Percentiles rank a stretch among this genome's conserved stretches.
Conservation (phyloP, 2,888 invertebrate species). For the Drosophila atroscutellata region DNA sequence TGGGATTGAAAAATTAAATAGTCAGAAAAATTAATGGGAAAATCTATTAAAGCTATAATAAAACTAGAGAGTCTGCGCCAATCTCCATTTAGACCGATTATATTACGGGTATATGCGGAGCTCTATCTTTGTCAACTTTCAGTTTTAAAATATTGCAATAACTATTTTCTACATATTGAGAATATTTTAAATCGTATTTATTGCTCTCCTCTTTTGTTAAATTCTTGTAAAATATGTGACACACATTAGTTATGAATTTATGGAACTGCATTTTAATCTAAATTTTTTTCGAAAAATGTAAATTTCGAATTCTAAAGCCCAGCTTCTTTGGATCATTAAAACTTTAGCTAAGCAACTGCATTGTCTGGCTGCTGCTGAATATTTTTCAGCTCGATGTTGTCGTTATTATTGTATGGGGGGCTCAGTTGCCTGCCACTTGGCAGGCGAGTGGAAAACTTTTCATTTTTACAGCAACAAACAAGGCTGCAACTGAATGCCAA, state of each 20-base stretch:
- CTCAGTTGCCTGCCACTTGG: slow-evolving; percentile 56
- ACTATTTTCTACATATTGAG: neutral
- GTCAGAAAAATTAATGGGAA: neutral
- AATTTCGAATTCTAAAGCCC: slow-evolving; percentile 27
- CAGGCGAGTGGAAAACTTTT: slow-evolving; percentile 71
- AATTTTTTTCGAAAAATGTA: slow-evolving; percentile 17
- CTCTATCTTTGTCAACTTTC: neutral
- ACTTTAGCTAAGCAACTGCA: slow-evolving; percentile 68
- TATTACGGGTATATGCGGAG: neutral
- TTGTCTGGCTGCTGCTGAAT: slow-evolving; percentile 25
- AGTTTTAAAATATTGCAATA: neutral
- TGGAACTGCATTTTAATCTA: neutral
- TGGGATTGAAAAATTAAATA: too few relatives aligned
- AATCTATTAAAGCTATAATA: neutral
- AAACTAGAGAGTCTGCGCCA: too few relatives aligned
- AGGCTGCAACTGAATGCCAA: slow-evolving; percentile 39
- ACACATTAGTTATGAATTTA: neutral
- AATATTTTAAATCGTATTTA: neutral
- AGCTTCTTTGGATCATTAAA: slow-evolving; percentile 63
- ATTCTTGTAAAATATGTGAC: neutral
- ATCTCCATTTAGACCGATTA: neutral
- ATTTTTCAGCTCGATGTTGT: slow-evolving; percentile 3
- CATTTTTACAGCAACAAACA: slow-evolving; percentile 53
- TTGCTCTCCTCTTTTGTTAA: rapidly evolving
- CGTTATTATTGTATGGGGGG: slow-evolving; percentile 1